Evolutionary conservation across 2,888 invertebrate genomes (phyloP), one percentile per base, ranked within the genome.

Genomic region (Ennomos quercinarius): DNA sequence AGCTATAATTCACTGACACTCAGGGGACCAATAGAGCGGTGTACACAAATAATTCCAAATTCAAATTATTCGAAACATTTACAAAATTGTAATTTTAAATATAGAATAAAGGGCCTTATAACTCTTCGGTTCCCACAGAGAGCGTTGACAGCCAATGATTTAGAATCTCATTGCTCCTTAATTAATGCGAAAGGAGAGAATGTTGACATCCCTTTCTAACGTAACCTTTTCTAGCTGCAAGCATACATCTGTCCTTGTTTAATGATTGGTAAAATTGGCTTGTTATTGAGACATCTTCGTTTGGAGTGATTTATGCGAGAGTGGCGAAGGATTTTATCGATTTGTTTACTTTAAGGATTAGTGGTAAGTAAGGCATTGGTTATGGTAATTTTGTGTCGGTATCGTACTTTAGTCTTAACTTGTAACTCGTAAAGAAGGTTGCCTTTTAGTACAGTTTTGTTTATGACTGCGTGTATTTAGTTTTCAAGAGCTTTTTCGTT

Each of bases 81-180:
- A 87, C 89, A 81, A 85, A 88, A 89, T 86, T 87, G 87, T 91
- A 91, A 91, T 89, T 91, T 90, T 88, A 91, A 91, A 91, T 90
- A 90, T 91, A 91, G 90, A 91, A 92, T 91, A 91, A 89, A 89
- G 88, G 84, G 79, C 78, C 84, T 82, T 84, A 92, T 92, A 92
- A 91, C 86, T 92, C 91, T 91, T 85, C 76, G 76, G 86, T 90
- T 90, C 91, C 91, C 91, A 91, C 90, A 87, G 91, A 87, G 91
- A 77, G 86, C 91, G 91, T 83, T 81, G 91, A 91, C 91, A 89
- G 86, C 81, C 75, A 84, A 90, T 91, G 91, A 92, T 92, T 91
- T 92, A 92, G 72, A 80, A 80, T 79, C 83, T 79, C 81, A 78
- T 80, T 83, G 85, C 87, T 87, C 83, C 89, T 86, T 90, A 89